Base-by-base conservation (phyloP, 2,113 vertebrate genomes). In the Formicarius rufipectus region DNA sequence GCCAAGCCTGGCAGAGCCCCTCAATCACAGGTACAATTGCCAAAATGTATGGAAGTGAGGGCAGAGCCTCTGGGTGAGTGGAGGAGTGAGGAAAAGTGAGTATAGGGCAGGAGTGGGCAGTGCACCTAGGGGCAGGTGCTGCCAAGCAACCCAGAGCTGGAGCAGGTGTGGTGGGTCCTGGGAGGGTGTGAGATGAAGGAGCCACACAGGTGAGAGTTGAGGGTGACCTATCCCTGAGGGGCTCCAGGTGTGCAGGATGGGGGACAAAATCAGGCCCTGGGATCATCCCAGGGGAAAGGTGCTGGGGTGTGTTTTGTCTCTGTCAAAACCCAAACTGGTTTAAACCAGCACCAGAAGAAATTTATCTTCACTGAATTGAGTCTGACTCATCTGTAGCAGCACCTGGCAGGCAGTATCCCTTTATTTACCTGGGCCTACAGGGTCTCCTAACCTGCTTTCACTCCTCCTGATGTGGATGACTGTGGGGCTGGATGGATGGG, bases 1-100 rank as follows among this genome's bases (percentile, higher is more conserved):
- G 16, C 4, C 0, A 0, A 55, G 42, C 28, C 7, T 2, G 10
- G n/a, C 35, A 1, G 17, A 64, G 23, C 2, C 14, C 5, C 8
- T 81, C 56, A 85, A 58, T 5, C 28, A 11, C 10, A 28, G 28
- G 3, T 39, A 40, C 0, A 3, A 52, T 31, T 44, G 31, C 21
- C 56, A 21, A 49, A 66, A 64, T 0, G 1, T 12, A 11, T 39
- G 24, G 40, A 67, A 87, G 27, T 44, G 67, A 35, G 18, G n/a
- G 10, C 30, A 78, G 31, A 55, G 64, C 8, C 4, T 7, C 44
- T 8, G 13, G n/a, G 14, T 1, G 10, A 73, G 21, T 14, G 31
- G n/a, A 49, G 16, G 12, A 35, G 17, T 18, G 28, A 69, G 44
- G 27, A 21, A 31, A 60, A 66, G 27, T 4, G 7, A 10, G 35